Evolutionary conservation across 2,888 invertebrate species (phyloP).

Genomic region (Hymenopus coronatus): DNA sequence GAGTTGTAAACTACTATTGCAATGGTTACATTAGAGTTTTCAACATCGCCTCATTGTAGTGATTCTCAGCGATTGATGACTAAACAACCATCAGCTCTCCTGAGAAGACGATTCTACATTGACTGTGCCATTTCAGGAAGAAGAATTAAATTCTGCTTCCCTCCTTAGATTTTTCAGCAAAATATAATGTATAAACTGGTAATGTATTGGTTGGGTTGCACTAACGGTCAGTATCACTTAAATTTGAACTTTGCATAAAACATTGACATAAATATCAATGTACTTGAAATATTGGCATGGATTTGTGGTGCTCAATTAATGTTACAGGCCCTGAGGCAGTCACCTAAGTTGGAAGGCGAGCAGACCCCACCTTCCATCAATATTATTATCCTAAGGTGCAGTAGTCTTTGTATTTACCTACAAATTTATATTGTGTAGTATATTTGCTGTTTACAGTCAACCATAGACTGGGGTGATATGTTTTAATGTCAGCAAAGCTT

Average conservation of each 20-base stretch:
- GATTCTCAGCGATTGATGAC: not conserved
- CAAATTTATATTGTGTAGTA: not conserved
- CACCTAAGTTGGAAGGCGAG: slow-evolving; percentile 16
- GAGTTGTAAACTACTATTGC: not conserved
- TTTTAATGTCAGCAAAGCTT: not conserved
- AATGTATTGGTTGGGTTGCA: not conserved
- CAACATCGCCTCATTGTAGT: not conserved
- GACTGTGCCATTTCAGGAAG: not conserved
- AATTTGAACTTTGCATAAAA: not conserved
- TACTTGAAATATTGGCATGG: not conserved
- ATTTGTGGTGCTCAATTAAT: slow-evolving; percentile 6
- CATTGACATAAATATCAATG: not conserved
- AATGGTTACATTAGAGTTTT: not conserved
- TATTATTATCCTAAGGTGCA: not conserved
- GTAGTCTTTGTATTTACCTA: not conserved
- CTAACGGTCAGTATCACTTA: slow-evolving; percentile 12
- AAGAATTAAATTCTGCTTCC: not conserved
- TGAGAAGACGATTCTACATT: not conserved
- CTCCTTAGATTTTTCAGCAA: not conserved
- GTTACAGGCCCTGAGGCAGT: slow-evolving; percentile 17
- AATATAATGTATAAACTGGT: not conserved
- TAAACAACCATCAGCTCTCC: not conserved
- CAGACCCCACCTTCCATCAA: slow-evolving; percentile 21
- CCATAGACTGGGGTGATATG: not conserved
- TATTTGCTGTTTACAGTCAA: not conserved